Percentiles rank a stretch among this genome's conserved stretches.
Evolutionary conservation across 2,888 invertebrate species (phyloP).

Genomic region (Plutella xylostella): DNA sequence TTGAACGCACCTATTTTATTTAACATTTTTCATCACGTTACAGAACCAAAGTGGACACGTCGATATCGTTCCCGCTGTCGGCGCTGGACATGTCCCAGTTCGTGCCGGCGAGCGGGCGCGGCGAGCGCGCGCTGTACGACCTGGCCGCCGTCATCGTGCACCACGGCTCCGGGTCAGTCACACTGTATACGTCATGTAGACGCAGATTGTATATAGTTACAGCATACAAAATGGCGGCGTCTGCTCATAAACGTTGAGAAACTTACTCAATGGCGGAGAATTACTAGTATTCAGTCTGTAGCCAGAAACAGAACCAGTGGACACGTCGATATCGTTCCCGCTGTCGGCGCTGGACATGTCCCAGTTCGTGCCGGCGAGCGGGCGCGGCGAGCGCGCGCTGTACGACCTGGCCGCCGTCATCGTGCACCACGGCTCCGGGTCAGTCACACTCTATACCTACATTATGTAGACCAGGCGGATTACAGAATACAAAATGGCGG

Average conservation of each 20-base stretch:
- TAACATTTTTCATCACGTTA: not conserved
- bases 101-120: slow-evolving; percentile 75
- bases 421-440: slow-evolving; percentile 86
- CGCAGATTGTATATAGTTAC: too few relatives aligned
- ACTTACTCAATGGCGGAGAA: too few relatives aligned
- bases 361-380: slow-evolving; percentile 77
- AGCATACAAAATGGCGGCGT: too few relatives aligned
- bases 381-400: slow-evolving; percentile 71
- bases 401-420: slow-evolving; percentile 86
- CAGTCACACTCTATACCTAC: too few relatives aligned
- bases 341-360: slow-evolving; percentile 82
- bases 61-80: slow-evolving; percentile 80
- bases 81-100: slow-evolving; percentile 84
- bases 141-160: slow-evolving; percentile 85
- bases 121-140: slow-evolving; percentile 77
- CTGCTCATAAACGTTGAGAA: too few relatives aligned
- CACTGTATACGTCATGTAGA: too few relatives aligned
- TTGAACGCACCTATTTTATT: too few relatives aligned
- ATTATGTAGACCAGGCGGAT: too few relatives aligned
- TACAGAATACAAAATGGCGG: too few relatives aligned
- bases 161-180: slow-evolving; percentile 82
- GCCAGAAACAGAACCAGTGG: slow-evolving; percentile 78
- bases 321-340: slow-evolving; percentile 83
- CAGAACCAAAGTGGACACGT: slow-evolving; percentile 81
- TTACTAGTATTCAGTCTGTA: too few relatives aligned